These are phyloP conservation scores for Cryptoblepharus egeriae DNA, from an alignment of 2,797 vertebrate species.

Conservation along the genomic window DNA sequence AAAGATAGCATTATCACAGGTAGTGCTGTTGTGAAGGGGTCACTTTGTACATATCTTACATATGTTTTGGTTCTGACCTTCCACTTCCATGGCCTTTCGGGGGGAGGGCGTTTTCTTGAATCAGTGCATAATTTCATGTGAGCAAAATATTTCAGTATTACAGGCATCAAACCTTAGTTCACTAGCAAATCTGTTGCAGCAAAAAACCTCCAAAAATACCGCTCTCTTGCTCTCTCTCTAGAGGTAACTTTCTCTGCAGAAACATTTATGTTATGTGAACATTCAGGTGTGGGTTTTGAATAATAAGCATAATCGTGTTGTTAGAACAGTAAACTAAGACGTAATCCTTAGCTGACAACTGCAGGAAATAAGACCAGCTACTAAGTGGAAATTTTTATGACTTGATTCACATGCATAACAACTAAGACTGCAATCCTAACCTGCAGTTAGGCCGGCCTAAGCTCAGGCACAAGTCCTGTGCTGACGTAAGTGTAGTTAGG, in stretches of 20 bases:
- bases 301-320: background rate
- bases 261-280: background rate
- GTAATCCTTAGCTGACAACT: background rate
- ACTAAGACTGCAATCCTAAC: no score
- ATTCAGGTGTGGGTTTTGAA: background rate
- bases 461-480: no score
- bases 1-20: background rate
- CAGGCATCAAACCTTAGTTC: background rate
- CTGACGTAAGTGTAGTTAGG: no score
- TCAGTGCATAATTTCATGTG: background rate
- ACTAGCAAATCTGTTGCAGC: background rate
- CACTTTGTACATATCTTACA: background rate
- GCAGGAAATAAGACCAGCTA: background rate
- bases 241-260: background rate
- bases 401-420: background rate
- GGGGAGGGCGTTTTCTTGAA: no score
- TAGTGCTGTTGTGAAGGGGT: background rate
- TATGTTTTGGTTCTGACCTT: background rate
- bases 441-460: no score
- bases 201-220: background rate
- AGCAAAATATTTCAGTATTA: background rate
- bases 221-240: background rate
- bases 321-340: background rate
- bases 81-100: background rate
- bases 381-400: background rate